Percentiles rank a stretch among this genome's conserved stretches.
These are phyloP conservation scores for Griposia aprilina DNA, from an alignment of 2,888 invertebrate species.

Conservation along the genomic window DNA sequence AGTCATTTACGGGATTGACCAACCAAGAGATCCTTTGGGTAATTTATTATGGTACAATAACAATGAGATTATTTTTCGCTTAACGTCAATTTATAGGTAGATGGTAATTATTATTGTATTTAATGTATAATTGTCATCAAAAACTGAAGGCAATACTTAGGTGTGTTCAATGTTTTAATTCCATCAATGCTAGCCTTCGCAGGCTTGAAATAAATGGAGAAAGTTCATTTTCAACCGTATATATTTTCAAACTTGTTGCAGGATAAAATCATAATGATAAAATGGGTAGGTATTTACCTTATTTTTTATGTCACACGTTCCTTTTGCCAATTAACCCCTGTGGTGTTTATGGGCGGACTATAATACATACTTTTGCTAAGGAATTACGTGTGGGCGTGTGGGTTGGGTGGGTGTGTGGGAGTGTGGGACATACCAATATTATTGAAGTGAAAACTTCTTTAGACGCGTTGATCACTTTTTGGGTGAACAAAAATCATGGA, in stretches of 20 bases:
- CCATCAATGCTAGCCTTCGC: background rate
- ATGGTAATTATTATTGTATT: background rate
- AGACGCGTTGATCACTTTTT: too few species aligned
- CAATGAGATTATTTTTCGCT: background rate
- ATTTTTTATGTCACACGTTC: background rate
- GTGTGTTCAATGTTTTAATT: background rate
- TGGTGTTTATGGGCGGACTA: background rate
- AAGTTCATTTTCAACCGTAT: background rate
- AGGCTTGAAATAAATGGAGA: background rate
- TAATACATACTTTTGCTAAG: background rate
- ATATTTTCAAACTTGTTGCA: background rate
- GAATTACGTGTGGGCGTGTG: background rate
- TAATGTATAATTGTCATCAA: background rate
- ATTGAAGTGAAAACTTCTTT: too few species aligned
- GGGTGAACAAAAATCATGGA: too few species aligned
- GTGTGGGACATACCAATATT: too few species aligned
- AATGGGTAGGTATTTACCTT: background rate
- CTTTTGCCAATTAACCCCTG: background rate
- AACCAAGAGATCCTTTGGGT: background rate
- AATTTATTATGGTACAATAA: conserved; percentile 18
- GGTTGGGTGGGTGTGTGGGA: too few species aligned
- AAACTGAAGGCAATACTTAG: background rate
- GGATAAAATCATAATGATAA: background rate
- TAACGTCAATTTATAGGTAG: background rate
- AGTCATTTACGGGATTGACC: conserved; percentile 30